phyloP scores from a whole-genome alignment of 2,888 invertebrate species.

The Tanypteryx hageni region DNA sequence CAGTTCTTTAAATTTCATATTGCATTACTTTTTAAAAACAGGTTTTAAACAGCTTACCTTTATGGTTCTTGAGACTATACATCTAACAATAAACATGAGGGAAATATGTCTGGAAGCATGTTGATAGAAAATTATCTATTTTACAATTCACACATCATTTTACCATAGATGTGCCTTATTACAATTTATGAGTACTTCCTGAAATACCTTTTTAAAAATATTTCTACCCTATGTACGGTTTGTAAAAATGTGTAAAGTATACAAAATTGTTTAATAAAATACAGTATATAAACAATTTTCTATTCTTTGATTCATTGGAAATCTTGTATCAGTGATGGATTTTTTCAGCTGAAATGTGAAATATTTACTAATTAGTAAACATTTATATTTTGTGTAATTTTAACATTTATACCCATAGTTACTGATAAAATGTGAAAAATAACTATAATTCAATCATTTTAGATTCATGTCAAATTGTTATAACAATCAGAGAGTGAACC shows the following conservation, averaged over 20 bases:
- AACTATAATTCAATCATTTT: neutral
- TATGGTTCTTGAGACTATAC: neutral
- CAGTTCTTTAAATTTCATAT: neutral
- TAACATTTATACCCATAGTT: too few relatives aligned
- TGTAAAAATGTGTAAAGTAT: conserved; percentile 44
- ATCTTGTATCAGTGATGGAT: neutral
- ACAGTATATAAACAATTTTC: neutral
- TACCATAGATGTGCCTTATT: neutral
- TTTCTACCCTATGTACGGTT: neutral
- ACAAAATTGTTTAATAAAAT: conserved; percentile 24
- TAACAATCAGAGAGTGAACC: neutral
- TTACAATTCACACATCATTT: neutral
- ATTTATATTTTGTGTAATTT: neutral
- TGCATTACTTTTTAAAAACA: neutral
- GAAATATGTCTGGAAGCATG: neutral
- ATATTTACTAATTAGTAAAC: neutral
- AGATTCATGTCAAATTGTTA: neutral
- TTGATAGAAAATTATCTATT: neutral
- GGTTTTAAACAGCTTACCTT: neutral
- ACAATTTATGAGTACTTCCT: neutral
- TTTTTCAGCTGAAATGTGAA: neutral
- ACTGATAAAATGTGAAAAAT: too few relatives aligned
- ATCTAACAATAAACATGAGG: neutral
- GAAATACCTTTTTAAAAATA: neutral
- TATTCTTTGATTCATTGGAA: neutral